These are phyloP conservation scores for Masnerella sp. DNA, from an alignment of 2,888 invertebrate species.

Conservation along the genomic window DNA sequence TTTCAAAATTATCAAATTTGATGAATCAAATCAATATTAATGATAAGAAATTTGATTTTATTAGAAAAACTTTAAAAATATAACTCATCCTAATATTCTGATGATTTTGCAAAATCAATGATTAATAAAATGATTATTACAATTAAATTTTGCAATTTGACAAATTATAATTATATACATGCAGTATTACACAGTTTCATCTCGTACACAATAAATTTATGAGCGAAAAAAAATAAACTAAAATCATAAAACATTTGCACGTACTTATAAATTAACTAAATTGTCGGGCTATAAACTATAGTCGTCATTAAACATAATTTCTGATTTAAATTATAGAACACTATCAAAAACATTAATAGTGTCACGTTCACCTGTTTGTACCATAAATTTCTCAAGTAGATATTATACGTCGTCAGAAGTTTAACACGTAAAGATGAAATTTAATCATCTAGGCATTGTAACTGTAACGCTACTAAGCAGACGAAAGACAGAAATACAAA, in stretches of 20 bases:
- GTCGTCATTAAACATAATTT: slow-evolving; percentile 29
- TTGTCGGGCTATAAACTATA: slow-evolving; percentile 28
- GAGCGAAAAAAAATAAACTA: neutral
- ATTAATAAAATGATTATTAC: too few species aligned
- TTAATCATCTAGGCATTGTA: slow-evolving; percentile 45
- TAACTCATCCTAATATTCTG: too few species aligned
- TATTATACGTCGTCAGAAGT: slow-evolving; percentile 44
- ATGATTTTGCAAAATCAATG: too few species aligned
- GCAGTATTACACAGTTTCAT: too few species aligned
- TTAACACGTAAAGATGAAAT: slow-evolving; percentile 53
- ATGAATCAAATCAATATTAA: too few species aligned
- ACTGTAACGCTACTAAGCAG: slow-evolving; percentile 30
- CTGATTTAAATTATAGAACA: slow-evolving; percentile 39
- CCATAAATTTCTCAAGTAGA: slow-evolving; percentile 42
- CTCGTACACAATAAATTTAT: too few species aligned
- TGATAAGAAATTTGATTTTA: too few species aligned
- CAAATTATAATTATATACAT: too few species aligned
- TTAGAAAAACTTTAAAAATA: too few species aligned
- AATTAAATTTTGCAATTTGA: too few species aligned
- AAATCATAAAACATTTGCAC: slow-evolving; percentile 8
- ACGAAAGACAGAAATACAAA: slow-evolving; percentile 42
- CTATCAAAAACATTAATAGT: slow-evolving; percentile 49
- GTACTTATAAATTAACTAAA: slow-evolving; percentile 15
- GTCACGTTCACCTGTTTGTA: slow-evolving; percentile 45
- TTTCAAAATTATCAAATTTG: too few species aligned